Percentiles rank a stretch among this genome's conserved stretches.
Conservation (phyloP, 2,888 invertebrate species). For the Lasioglossum vierecki region DNA sequence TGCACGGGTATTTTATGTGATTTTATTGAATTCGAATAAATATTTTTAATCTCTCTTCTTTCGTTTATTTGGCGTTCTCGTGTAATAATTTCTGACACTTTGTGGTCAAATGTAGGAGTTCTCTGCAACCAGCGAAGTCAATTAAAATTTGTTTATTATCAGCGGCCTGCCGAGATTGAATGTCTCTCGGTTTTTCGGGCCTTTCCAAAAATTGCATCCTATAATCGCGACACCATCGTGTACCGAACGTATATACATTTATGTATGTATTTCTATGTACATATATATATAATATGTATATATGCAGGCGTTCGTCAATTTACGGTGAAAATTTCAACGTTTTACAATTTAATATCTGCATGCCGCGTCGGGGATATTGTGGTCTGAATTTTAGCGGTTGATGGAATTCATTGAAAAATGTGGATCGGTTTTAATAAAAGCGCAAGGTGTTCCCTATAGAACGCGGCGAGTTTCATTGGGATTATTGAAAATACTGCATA, state of each 20-base stretch:
- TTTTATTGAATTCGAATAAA: too few species aligned
- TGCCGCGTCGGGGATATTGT: constrained; percentile 1
- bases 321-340: neutral
- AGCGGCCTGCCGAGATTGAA: constrained; percentile 17
- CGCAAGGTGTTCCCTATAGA: constrained; percentile 2
- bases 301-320: constrained; percentile 15
- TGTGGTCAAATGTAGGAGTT: neutral
- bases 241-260: neutral
- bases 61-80: neutral
- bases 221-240: constrained; percentile 14
- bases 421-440: constrained; percentile 4
- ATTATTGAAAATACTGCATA: constrained; percentile 14
- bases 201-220: constrained; percentile 26
- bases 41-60: too few species aligned
- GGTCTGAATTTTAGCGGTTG: constrained; percentile 6
- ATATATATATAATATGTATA: neutral
- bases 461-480: constrained; percentile 1
- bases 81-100: neutral
- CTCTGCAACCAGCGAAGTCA: constrained; percentile 1
- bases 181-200: constrained; percentile 36
- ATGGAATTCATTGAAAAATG: constrained; percentile 16
- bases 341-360: neutral
- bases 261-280: neutral
- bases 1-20: neutral
- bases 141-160: constrained; percentile 49